These are phyloP conservation scores for Solenopsis fugax DNA, from an alignment of 1,140 invertebrate genomes.

Conservation along the genomic window DNA sequence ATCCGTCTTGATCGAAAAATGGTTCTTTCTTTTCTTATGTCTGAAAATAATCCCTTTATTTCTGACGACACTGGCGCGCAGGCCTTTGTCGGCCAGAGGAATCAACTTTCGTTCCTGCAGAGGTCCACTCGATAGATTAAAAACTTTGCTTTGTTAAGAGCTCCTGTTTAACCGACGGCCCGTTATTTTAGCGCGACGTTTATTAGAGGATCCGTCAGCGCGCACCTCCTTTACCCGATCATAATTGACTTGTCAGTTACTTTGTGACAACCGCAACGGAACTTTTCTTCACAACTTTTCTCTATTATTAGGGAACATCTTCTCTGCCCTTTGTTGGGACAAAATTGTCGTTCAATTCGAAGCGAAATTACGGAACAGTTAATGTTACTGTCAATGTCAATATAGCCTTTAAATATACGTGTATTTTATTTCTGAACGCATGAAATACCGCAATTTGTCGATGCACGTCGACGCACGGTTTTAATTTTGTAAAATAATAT, in stretches of 20 bases:
- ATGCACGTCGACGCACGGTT: too few species aligned
- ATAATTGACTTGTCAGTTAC: constrained; percentile 64
- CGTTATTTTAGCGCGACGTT: constrained; percentile 60
- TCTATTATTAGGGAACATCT: background rate
- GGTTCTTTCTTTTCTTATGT: too few species aligned
- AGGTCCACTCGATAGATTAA: constrained; percentile 61
- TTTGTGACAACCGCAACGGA: constrained; percentile 31
- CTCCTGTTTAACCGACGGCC: constrained; percentile 46
- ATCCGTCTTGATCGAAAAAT: too few species aligned
- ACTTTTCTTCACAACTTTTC: constrained; percentile 43
- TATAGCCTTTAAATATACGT: background rate
- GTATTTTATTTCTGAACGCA: background rate
- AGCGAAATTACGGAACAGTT: background rate
- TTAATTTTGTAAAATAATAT: background rate
- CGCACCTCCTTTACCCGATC: constrained; percentile 18
- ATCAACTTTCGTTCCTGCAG: constrained; percentile 23
- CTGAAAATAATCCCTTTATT: constrained; percentile 52
- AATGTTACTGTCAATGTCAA: background rate
- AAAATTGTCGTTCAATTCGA: constrained; percentile 11
- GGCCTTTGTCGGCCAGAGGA: constrained; percentile 8
- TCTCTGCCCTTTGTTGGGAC: constrained; percentile 12
- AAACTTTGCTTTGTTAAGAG: constrained; percentile 60
- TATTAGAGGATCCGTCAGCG: constrained; percentile 47
- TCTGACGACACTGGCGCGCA: constrained; percentile 6
- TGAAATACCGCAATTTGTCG: background rate